Evolutionary conservation across 2,888 invertebrate genomes (phyloP).

Genomic region (Augochlorella aurata): DNA sequence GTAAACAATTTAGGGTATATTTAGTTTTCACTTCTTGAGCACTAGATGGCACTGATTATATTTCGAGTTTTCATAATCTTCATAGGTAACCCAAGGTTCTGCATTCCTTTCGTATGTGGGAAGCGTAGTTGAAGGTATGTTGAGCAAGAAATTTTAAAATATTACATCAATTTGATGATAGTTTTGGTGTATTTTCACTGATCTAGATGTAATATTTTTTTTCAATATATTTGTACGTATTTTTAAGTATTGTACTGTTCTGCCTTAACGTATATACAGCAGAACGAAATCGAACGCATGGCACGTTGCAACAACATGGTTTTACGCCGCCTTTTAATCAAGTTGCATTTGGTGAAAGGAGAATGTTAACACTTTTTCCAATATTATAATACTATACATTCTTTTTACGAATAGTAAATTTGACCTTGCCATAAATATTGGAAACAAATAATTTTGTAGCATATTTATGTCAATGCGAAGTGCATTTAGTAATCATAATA

Average conservation of each 20-base stretch:
- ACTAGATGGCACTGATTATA: constrained; percentile 26
- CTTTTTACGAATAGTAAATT: not conserved
- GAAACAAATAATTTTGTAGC: not conserved
- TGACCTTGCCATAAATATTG: not conserved
- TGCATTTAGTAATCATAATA: not conserved
- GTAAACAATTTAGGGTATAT: not conserved
- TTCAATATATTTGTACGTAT: not conserved
- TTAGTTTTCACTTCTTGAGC: not conserved
- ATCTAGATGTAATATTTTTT: not conserved
- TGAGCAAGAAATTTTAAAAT: constrained; percentile 42
- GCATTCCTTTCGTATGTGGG: constrained; percentile 67
- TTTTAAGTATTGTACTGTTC: not conserved
- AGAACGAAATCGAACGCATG: constrained; percentile 52
- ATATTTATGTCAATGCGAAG: not conserved
- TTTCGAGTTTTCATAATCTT: constrained; percentile 2
- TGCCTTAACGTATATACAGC: not conserved
- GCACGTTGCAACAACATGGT: constrained; percentile 51
- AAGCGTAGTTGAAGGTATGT: constrained; percentile 73
- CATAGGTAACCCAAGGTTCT: constrained; percentile 12
- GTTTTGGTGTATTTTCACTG: not conserved
- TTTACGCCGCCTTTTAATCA: not conserved
- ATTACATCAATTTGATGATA: constrained; percentile 43
- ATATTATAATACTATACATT: not conserved
- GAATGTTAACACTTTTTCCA: not conserved
- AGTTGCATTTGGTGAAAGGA: not conserved